Base-by-base conservation (phyloP, 2,113 vertebrate species). In the Xiphias gladius region DNA sequence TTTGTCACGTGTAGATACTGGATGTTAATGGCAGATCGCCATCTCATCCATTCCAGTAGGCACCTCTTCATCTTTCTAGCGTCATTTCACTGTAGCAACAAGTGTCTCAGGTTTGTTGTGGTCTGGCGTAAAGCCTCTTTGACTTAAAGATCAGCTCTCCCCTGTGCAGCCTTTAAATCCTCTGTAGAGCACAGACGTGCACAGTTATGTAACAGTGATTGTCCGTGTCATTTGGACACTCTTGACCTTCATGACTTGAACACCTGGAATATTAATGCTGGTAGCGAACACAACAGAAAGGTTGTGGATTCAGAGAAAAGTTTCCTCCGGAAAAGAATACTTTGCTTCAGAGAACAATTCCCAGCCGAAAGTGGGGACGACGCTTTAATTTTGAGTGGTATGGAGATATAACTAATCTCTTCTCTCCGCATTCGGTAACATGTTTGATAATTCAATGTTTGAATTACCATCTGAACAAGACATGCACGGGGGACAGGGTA, bases 51-150 rank as follows among this genome's bases (percentile, higher is more conserved):
- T 46, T 70, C 37, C 48, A 48, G 19, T 1, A 24, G 48, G 28
- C 69, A 64, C 24, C 26, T 55, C 55, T 62, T 75, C 61, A n/a
- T 64, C 62, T 62, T 57, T 10, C 54, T 58, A n/a, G 70, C 82
- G 57, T 76, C 62, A 41, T 84, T 76, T 80, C 71, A 69, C 58
- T 13, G 50, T 76, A 85, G 78, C 81, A 76, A 75, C 77, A 66
- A 67, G 87, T 65, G 63, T 63, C 84, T 86, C 62, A 52, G 76
- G 89, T 91, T 91, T 94, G 90, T 92, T 94, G 86, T 93, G 86
- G 88, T 91, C 84, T 77, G 83, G 79, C 48, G 80, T 88, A 94
- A 94, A 94, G 89, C 89, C 91, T 94, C 92, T 92, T 92, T 87
- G 84, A 89, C 91, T 92, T 92, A 91, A 83, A 92, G 87, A 92